phyloP scores from a whole-genome alignment of 2,888 invertebrate genomes.

The Camptogramma bilineatum region DNA sequence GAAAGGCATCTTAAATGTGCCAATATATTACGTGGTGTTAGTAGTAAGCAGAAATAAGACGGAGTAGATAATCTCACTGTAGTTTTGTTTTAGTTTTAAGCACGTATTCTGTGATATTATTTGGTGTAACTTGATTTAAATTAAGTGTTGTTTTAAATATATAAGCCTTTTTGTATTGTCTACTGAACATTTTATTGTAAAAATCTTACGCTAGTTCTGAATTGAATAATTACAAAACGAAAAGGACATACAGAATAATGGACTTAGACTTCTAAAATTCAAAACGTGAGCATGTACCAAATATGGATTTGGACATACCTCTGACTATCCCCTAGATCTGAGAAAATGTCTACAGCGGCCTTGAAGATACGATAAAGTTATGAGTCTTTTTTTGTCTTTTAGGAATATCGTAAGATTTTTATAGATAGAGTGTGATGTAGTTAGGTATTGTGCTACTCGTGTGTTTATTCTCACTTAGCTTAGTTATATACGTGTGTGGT shows the following conservation, averaged over 20 bases:
- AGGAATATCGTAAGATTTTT: neutral
- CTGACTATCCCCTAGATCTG: too few species aligned
- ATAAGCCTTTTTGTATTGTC: neutral
- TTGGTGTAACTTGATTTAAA: constrained; percentile 40
- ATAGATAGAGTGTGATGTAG: neutral
- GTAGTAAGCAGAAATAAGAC: neutral
- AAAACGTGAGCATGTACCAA: too few species aligned
- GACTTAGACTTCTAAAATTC: too few species aligned
- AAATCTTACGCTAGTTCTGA: neutral
- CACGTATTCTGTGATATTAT: constrained; percentile 54
- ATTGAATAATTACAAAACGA: too few species aligned
- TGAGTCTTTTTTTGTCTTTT: too few species aligned
- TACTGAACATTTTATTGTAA: neutral
- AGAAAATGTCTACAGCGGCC: too few species aligned
- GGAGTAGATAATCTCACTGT: constrained; percentile 1
- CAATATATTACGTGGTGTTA: neutral
- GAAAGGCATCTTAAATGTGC: neutral
- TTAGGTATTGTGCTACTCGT: neutral
- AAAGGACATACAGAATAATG: too few species aligned
- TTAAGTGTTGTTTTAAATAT: constrained; percentile 2
- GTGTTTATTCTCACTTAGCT: constrained; percentile 1
- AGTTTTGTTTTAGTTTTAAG: constrained; percentile 19
- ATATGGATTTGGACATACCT: too few species aligned
- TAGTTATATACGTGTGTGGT: constrained; percentile 21
- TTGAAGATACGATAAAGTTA: too few species aligned